These are phyloP conservation scores for Apeltes quadracus DNA, from an alignment of 2,113 vertebrate genomes.

Conservation along the genomic window DNA sequence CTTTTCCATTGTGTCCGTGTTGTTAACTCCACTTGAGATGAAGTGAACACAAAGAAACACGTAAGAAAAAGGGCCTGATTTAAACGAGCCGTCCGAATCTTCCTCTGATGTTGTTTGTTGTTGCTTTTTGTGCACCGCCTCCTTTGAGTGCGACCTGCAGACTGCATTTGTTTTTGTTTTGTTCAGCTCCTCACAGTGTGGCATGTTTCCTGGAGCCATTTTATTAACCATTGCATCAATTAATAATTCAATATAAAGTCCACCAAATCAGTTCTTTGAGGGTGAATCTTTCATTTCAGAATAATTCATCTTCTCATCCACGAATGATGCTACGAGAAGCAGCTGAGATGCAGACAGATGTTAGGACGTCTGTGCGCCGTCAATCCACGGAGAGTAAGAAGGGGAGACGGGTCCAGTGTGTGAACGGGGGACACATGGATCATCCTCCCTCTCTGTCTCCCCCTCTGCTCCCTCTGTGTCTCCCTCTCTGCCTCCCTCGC, in stretches of 20 bases:
- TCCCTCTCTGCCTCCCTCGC: neutral
- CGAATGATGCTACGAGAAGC: too few relatives aligned
- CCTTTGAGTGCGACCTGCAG: neutral
- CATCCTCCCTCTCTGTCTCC: constrained; percentile 12
- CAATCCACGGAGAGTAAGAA: constrained; percentile 1
- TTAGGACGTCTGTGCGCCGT: too few relatives aligned
- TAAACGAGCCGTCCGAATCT: neutral
- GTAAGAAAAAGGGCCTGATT: constrained; percentile 26
- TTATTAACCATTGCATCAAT: neutral
- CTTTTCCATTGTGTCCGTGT: constrained; percentile 26
- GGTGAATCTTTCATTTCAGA: too few relatives aligned
- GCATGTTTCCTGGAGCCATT: neutral
- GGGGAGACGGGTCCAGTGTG: constrained; percentile 18
- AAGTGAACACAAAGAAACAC: neutral
- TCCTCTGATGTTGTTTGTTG: neutral
- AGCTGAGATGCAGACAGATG: neutral
- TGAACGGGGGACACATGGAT: constrained; percentile 36
- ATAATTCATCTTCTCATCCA: too few relatives aligned
- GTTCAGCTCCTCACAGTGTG: neutral
- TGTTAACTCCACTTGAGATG: constrained; percentile 30
- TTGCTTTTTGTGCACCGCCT: neutral
- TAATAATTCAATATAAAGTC: neutral
- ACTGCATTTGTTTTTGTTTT: neutral
- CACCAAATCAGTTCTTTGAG: too few relatives aligned
- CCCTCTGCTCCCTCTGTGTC: neutral